Evolutionary conservation across 2,888 invertebrate genomes (phyloP), one percentile per base, ranked within the genome.

Genomic region (Rhopalosiphum nymphaeae): DNA sequence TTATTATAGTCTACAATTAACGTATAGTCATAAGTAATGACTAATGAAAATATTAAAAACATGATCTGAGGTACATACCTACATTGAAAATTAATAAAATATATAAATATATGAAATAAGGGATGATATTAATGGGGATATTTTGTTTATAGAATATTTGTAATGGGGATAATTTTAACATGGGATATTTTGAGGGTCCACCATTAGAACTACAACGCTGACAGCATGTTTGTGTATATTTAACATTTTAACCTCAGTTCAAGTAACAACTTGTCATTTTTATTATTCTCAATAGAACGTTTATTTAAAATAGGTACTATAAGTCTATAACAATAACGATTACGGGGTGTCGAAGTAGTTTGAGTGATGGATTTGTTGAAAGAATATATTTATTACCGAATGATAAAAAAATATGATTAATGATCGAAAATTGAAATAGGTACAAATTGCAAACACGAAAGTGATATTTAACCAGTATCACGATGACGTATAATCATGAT

Each of bases 361-460:
- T 61, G 42, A 61, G 57, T 61, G 44, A 61, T 44, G n/a, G 44
- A 89, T 89, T 89, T 57, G 29, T 89, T 44, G 44, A 44, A 57
- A 57, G 44, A 89, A 46, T 61, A 61, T 88, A 61, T 89, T 44
- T 88, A 89, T 26, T 53, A 56, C 16, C 21, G n/a, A 89, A 86
- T 46, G 5, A 49, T 29, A 44, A 86, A 86, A 89, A 56, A 57
- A 89, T 29, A 44, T 61, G 89, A 89, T 89, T 89, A 61, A 89
- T 61, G 89, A 61, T 49, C 16, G 2, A 11, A 5, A 25, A n/a
- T 86, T 44, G 21, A 89, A n/a, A 57, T n/a, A 5, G 7, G 3
- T 89, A 56, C 29, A n/a, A 61, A 89, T 57, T 89, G 44, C 57
- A 44, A 7, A 36, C 46, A 89, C 61, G n/a, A 16, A 7, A 29